Evolutionary conservation across 2,888 invertebrate genomes (phyloP), one percentile per base, ranked within the genome.

Genomic region (Drosophila borborema): DNA sequence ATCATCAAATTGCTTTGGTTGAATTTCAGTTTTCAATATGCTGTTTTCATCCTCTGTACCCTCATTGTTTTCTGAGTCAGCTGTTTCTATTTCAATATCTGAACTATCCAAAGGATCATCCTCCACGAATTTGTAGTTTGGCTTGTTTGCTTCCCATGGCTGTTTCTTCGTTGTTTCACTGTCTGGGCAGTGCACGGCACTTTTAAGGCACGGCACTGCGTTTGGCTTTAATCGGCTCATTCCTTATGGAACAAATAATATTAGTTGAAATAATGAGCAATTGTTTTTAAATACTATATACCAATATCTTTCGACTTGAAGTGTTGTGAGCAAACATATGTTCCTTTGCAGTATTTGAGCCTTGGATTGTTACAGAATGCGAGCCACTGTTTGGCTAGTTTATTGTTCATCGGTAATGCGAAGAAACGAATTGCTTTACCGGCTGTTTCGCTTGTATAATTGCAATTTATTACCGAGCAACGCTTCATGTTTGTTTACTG

Each of bases 331-430:
- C 74, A 74, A 23, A 76, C 31, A 10, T 45, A 20, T 2, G 41
- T 62, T 6, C 1, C 1, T 12, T 36, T 54, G 10, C 18, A 9
- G 18, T 59, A 41, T 46, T 45, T 40, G 9, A 40, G 18, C n/a
- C 45, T 16, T 3, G 56, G 56, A 14, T 46, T 59, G n/a, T 49
- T 62, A 10, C 77, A 76, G 20, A 75, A 75, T 14, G 6, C 5
- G 7, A 62, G 40, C 74, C 74, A 76, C n/a, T 77, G 14, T 36
- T 63, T 60, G 4, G 77, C 54, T 2, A 60, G 2, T 8, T 23
- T 43, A 10, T 23, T 49, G 23, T 60, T 71, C 14, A 38, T 77
- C 3, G 74, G 77, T 9, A 75, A 56, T 31, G 41, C 0, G 9
- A 71, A 76, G 49, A 62, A 77, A 56, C n/a, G 36, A 12, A 51